phyloP scores from a whole-genome alignment of 2,113 vertebrate genomes.

The Ophthalmolycus amberensis region DNA sequence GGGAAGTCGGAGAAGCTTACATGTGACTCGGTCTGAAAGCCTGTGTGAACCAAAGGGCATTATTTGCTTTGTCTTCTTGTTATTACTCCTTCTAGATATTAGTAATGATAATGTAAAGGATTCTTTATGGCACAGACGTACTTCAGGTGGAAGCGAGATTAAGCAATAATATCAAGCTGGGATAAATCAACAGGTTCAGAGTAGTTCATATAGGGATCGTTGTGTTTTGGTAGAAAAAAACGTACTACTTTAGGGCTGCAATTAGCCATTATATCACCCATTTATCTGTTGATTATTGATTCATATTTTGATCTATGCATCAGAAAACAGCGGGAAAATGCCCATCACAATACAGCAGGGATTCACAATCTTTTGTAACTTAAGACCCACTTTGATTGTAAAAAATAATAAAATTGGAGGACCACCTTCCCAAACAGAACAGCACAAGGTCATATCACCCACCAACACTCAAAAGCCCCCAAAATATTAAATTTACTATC shows the following conservation, averaged over 20 bases:
- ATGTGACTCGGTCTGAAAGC: slow-evolving; percentile 19
- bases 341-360: not conserved
- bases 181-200: not conserved
- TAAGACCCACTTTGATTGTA: too few species aligned
- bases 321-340: not conserved
- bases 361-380: too few species aligned
- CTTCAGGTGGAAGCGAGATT: not conserved
- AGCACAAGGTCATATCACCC: not conserved
- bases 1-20: slow-evolving; percentile 27
- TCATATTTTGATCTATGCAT: not conserved
- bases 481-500: not conserved
- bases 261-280: not conserved
- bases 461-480: not conserved
- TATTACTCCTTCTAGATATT: not conserved
- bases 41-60: not conserved
- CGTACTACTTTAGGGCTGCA: too few species aligned
- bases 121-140: not conserved
- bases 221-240: not conserved
- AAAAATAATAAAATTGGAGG: not conserved
- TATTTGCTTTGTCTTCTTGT: not conserved
- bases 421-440: not conserved
- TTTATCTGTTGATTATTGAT: not conserved
- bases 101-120: not conserved
- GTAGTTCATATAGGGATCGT: not conserved
- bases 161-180: not conserved